Evolutionary conservation across 30 jellyfish, hydroid and myxozoan genomes (phyloP).

Genomic region (Turritopsis dohrnii): DNA sequence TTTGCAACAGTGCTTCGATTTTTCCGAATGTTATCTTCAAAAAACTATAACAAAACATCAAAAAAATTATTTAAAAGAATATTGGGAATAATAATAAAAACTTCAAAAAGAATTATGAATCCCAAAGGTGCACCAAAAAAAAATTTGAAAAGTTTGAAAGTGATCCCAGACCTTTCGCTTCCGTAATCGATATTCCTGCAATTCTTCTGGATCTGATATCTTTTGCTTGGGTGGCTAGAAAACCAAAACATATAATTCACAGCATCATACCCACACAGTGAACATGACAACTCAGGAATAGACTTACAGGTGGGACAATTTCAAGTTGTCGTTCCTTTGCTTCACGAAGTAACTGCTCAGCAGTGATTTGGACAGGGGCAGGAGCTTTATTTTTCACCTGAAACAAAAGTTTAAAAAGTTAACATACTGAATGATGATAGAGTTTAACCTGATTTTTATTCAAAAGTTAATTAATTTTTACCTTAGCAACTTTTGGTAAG

Average conservation of each 20-base stretch:
- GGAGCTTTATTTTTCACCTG: constrained; percentile 98
- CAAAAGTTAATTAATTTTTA: not conserved
- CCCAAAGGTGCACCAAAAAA: too few species aligned
- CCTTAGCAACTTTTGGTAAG: constrained; percentile 95
- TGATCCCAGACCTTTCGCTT: constrained; percentile 89
- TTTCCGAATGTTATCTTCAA: constrained; percentile 84
- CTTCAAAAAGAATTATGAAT: too few species aligned
- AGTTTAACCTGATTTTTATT: too few species aligned
- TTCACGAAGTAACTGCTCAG: constrained; percentile 93
- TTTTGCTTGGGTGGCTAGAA: constrained; percentile 95
- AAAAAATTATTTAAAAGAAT: not conserved
- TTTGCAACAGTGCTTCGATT: constrained; percentile 64
- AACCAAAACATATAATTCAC: not conserved
- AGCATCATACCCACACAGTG: too few species aligned
- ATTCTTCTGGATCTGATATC: constrained; percentile 85
- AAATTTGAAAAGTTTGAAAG: too few species aligned
- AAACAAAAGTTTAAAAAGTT: too few species aligned
- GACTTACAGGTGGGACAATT: constrained; percentile 93
- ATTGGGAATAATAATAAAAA: not conserved
- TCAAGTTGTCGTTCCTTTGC: constrained; percentile 92
- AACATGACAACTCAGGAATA: too few species aligned
- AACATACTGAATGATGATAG: too few species aligned
- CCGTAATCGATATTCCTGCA: constrained; percentile 63
- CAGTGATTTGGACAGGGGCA: constrained; percentile 98
- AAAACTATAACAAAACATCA: constrained; percentile 34